Evolutionary conservation across 2,113 vertebrate species (phyloP).

Genomic region (Notarius quadriscutis): DNA sequence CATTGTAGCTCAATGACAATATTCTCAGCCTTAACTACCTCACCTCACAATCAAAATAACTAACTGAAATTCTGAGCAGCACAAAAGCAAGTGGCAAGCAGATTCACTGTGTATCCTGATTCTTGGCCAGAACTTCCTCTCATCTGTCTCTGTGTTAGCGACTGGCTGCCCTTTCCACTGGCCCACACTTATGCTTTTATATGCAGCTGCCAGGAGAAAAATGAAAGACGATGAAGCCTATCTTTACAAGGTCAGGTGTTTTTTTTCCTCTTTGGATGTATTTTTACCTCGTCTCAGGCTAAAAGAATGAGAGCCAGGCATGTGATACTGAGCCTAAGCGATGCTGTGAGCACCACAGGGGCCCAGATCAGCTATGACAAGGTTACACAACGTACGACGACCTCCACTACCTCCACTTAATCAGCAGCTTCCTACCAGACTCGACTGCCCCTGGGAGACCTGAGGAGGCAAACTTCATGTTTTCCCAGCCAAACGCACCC

Average conservation of each 20-base stretch:
- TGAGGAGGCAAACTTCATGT: constrained; percentile 34
- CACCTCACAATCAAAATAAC: constrained; percentile 9
- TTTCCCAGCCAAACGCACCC: constrained; percentile 29
- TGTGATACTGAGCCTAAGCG: constrained; percentile 64
- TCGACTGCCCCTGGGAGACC: constrained; percentile 45
- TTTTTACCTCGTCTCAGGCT: constrained; percentile 71
- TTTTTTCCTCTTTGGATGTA: constrained; percentile 60
- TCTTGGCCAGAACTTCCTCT: constrained; percentile 63
- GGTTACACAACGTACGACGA: constrained; percentile 74
- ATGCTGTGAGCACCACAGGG: constrained; percentile 62
- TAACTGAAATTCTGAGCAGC: not conserved
- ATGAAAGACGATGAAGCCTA: constrained; percentile 64
- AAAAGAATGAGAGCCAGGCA: constrained; percentile 33
- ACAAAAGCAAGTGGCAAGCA: constrained; percentile 6
- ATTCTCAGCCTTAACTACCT: not conserved
- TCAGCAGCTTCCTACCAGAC: constrained; percentile 68
- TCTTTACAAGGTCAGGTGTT: constrained; percentile 73
- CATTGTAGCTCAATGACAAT: not conserved
- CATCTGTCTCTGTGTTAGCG: constrained; percentile 65
- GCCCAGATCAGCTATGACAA: constrained; percentile 74
- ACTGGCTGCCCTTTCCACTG: constrained; percentile 69
- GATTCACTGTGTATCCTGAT: constrained; percentile 35
- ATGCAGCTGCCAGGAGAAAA: constrained; percentile 58
- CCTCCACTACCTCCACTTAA: constrained; percentile 74
- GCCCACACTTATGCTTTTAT: constrained; percentile 71